These are phyloP conservation scores for Spatulosminthurus flaviceps DNA, from an alignment of 2,888 invertebrate species.

Conservation along the genomic window DNA sequence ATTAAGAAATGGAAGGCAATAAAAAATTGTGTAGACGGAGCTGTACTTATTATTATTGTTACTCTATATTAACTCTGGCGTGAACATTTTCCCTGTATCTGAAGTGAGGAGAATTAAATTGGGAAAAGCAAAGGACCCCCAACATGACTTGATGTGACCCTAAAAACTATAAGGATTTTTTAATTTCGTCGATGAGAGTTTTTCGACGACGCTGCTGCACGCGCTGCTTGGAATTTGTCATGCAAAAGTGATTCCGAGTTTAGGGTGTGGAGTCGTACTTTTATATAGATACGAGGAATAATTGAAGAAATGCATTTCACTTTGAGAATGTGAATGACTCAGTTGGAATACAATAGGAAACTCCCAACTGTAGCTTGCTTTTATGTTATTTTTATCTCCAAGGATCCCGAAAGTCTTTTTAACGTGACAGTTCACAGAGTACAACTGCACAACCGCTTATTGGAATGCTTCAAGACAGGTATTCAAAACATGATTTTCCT, in stretches of 20 bases:
- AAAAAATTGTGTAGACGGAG: not conserved
- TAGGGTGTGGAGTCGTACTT: conserved; percentile 14
- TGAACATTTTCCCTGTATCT: not conserved
- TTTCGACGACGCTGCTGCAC: not conserved
- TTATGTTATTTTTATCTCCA: conserved; percentile 11
- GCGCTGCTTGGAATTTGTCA: not conserved
- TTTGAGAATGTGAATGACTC: not conserved
- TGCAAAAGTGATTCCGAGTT: conserved; percentile 12
- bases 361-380: not conserved
- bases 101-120: not conserved
- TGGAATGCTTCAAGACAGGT: too few species aligned
- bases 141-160: not conserved
- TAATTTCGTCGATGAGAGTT: not conserved
- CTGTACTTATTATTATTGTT: not conserved
- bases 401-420: not conserved
- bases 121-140: too few species aligned
- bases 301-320: conserved; percentile 18
- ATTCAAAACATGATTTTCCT: too few species aligned
- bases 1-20: too few species aligned
- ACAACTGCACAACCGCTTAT: too few species aligned
- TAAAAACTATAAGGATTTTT: not conserved
- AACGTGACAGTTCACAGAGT: too few species aligned
- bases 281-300: too few species aligned
- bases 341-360: not conserved
- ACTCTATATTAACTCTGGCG: not conserved